Conservation (phyloP, 2,797 vertebrate species). For the Columba guinea region DNA sequence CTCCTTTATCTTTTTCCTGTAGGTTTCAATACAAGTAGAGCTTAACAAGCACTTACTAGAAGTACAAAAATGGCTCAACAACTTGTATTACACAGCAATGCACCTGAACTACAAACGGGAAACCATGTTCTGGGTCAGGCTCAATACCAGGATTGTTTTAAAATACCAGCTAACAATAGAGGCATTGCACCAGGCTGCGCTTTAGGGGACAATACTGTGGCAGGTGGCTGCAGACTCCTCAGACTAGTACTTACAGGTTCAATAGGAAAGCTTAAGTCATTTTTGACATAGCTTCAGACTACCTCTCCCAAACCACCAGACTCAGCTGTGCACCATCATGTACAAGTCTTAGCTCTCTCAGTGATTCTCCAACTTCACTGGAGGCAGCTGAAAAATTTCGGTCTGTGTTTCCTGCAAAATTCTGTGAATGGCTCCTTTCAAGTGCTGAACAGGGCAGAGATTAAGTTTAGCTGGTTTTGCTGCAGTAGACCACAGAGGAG, state of each 20-base stretch:
- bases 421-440: not conserved
- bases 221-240: not conserved
- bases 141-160: not conserved
- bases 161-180: not conserved
- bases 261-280: not conserved
- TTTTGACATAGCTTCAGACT: not conserved
- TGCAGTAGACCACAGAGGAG: not conserved
- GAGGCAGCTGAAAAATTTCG: slow-evolving; percentile 16
- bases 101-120: not conserved
- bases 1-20: not conserved
- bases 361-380: not conserved
- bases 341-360: not conserved
- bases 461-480: not conserved
- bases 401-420: not conserved
- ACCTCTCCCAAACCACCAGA: not conserved
- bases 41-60: not conserved
- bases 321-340: not conserved
- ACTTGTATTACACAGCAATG: not conserved
- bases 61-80: not conserved
- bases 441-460: not conserved
- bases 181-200: not conserved
- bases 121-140: not conserved
- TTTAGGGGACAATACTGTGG: not conserved
- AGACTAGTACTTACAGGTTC: not conserved
- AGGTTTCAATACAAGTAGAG: not conserved